These are phyloP conservation scores for mouse (Mus musculus) DNA, from an alignment of 2,113 vertebrate genomes.

Conservation along the genomic window DNA sequence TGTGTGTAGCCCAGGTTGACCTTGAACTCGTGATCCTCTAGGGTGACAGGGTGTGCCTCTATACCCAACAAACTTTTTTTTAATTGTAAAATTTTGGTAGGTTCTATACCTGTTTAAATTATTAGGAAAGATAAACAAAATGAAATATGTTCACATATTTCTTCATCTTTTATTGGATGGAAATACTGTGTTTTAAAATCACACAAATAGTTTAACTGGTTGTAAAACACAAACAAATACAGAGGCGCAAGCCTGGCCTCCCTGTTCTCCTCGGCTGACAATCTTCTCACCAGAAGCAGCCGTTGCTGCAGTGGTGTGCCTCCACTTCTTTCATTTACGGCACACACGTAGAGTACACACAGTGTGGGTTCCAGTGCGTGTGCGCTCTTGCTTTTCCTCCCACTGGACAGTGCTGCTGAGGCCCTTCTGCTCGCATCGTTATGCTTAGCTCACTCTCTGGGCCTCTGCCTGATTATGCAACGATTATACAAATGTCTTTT, in stretches of 20 bases:
- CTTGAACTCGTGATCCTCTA: neutral
- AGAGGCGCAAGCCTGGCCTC: neutral
- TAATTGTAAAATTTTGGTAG: neutral
- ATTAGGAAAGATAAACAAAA: neutral
- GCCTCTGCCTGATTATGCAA: neutral
- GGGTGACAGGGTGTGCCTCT: neutral
- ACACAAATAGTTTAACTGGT: neutral
- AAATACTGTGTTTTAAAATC: neutral
- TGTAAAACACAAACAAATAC: neutral
- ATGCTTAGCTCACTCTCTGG: neutral
- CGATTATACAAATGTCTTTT: neutral
- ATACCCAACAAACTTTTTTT: neutral
- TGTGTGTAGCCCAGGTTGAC: neutral
- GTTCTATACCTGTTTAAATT: slow-evolving; percentile 21
- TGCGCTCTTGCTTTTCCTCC: neutral
- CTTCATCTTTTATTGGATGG: neutral
- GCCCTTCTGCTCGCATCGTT: neutral
- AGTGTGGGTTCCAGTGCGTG: neutral
- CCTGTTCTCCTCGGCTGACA: neutral
- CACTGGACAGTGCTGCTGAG: neutral
- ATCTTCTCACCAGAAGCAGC: neutral
- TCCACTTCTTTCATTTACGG: neutral
- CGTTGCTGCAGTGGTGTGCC: neutral
- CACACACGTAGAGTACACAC: neutral
- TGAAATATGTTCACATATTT: slow-evolving; percentile 13